Evolutionary conservation across 2,888 invertebrate species (phyloP), one percentile per base, ranked within the genome.

Genomic region (Acrobasis consociella): DNA sequence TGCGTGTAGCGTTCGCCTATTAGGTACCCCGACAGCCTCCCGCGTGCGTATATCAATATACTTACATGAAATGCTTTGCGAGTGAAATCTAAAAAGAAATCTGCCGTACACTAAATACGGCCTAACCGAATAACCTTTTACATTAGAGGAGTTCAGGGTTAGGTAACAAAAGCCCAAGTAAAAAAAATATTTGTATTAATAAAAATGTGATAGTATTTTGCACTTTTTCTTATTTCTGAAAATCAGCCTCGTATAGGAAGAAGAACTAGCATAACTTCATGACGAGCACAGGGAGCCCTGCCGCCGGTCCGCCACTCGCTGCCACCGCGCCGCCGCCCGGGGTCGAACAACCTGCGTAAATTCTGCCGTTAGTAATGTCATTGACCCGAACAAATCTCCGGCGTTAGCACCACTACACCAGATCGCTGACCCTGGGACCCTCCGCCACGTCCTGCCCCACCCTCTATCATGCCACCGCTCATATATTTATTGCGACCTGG

Each of bases 291-390:
- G 91, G 91, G 69, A 87, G 71, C 50, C 82, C 83, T 58, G 81
- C 74, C 13, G 83, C 79, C 42, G 80, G 76, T 13, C 78, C 82
- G 58, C 81, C 81, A 66, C 74, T 75, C 62, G 75, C 65, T 62
- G 75, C 68, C 58, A 75, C 74, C 59, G 77, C 76, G 58, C 79
- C 82, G 58, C 73, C 80, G 52, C 75, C 77, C 65, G 76, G 60
- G 50, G 77, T 65, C 31, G 80, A 81, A 72, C 89, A 88, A 89
- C 91, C 91, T 90, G 86, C 73, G 75, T 79, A 87, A 83, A 85
- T 72, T 75, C 68, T 67, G 82, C 81, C 49, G 77, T 84, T 75
- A 89, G 73, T 69, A 86, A 73, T 76, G 81, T 81, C 71, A 85
- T 77, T 71, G 65, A 70, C 58, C 76, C 70, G 53, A 55, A 39